These are phyloP conservation scores for Euclidia mi DNA, from an alignment of 2,888 invertebrate genomes.

Conservation along the genomic window DNA sequence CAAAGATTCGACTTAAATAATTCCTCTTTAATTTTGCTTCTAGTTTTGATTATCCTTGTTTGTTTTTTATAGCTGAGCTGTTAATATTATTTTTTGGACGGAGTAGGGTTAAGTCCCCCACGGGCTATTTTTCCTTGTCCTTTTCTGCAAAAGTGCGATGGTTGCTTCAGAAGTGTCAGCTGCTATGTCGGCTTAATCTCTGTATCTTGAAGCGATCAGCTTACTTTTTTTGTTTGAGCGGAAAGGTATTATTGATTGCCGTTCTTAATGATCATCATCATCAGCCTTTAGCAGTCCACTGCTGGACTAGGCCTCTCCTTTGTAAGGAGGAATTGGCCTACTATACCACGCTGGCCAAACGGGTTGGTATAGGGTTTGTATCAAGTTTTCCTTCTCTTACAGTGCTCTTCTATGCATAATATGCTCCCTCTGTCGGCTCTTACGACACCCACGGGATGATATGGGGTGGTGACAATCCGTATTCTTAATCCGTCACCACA, in stretches of 20 bases:
- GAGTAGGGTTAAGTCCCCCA: conserved; percentile 2
- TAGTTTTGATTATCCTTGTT: conserved; percentile 49
- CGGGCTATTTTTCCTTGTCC: background rate
- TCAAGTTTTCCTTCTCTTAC: too few relatives aligned
- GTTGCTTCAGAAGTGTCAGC: conserved; percentile 2
- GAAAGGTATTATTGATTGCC: background rate
- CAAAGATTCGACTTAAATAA: conserved; percentile 75
- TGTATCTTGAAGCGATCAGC: background rate
- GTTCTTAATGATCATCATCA: background rate
- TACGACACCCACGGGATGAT: too few relatives aligned
- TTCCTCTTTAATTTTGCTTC: conserved; percentile 68
- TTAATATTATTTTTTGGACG: conserved; percentile 40
- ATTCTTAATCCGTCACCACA: too few relatives aligned
- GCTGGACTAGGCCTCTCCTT: too few relatives aligned
- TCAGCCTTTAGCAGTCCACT: too few relatives aligned
- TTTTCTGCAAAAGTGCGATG: background rate
- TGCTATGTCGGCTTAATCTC: too few relatives aligned
- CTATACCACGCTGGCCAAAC: too few relatives aligned
- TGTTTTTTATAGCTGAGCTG: conserved; percentile 55
- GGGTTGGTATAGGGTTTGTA: too few relatives aligned
- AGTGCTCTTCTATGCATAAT: too few relatives aligned
- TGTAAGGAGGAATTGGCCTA: too few relatives aligned
- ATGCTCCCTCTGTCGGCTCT: too few relatives aligned
- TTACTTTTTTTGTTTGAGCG: background rate
- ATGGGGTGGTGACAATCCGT: too few relatives aligned